Evolutionary conservation across 2,888 invertebrate species (phyloP), one percentile per base, ranked within the genome.

Genomic region (Hecatera dysodea): DNA sequence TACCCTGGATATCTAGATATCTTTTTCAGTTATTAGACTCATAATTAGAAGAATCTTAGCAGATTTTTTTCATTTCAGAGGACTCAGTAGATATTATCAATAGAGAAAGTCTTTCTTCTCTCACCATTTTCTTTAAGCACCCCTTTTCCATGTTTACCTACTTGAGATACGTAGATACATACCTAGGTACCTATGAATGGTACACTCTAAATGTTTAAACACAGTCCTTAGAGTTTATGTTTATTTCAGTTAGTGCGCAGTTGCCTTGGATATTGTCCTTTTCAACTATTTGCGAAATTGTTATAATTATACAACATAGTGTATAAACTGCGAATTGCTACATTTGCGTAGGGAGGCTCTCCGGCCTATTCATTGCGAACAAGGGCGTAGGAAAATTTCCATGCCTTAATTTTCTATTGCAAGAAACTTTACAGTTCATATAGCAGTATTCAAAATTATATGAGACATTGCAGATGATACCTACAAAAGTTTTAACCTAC

Each of bases 271-370:
- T 72, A 82, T 77, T 68, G 80, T 77, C 85, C 85, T 77, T 72
- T 78, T 72, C 77, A 85, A 85, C 79, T 75, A 84, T 85, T 85
- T 81, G 81, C 63, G 73, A 81, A 85, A 84, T 83, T 82, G 85
- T 84, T 84, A 82, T 83, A 85, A 84, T 83, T 84, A 81, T 71
- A 67, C 72, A 50, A 66, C 78, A 72, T 75, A 77, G 72, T 82
- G 80, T 53, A 81, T 73, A 73, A 75, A 84, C 79, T 85, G 79
- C 72, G 71, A 83, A 84, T 71, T 72, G 72, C 71, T 72, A 75
- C 79, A 78, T 78, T 82, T 75, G 60, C 73, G 70, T 55, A 50
- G 76, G 72, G 75, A 83, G 56, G 63, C 67, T 67, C 75, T 69
- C 62, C 66, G 67, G 75, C 63, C 73, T 80, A 81, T 82, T 83